Conservation (phyloP, 2,888 invertebrate species). For the Entomobrya multifasciata region DNA sequence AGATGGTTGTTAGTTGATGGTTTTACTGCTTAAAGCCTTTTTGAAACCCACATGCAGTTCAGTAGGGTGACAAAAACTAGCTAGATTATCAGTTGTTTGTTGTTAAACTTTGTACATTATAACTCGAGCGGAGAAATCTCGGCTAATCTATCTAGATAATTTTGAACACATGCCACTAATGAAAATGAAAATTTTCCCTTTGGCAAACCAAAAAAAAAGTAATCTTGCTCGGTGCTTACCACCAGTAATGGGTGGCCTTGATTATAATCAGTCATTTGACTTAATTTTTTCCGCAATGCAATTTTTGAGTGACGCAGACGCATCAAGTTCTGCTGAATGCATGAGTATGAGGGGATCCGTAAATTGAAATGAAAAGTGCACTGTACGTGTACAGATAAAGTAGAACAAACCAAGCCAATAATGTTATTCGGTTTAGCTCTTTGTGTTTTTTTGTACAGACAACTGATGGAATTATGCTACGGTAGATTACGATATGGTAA, state of each 20-base stretch:
- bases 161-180: neutral
- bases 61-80: slow-evolving; percentile 7
- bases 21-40: neutral
- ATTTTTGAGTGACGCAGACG: neutral
- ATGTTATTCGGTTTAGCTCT: neutral
- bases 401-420: neutral
- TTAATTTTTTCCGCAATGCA: slow-evolving; percentile 14
- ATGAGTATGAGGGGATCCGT: neutral
- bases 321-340: neutral
- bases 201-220: neutral
- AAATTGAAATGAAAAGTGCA: neutral
- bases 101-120: too few species aligned
- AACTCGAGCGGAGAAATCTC: neutral
- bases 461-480: neutral
- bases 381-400: neutral
- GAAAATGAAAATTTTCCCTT: slow-evolving; percentile 26
- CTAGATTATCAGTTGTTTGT: too few species aligned
- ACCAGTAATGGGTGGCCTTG: slow-evolving; percentile 47
- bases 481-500: slow-evolving; percentile 12
- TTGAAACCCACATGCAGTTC: neutral
- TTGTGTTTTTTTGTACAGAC: too few species aligned
- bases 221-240: neutral
- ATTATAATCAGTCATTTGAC: slow-evolving; percentile 41
- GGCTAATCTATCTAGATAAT: neutral
- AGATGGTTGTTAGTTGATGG: neutral